Evolutionary conservation across 2,113 vertebrate species (phyloP).

Genomic region (Mormyrus iriodes): DNA sequence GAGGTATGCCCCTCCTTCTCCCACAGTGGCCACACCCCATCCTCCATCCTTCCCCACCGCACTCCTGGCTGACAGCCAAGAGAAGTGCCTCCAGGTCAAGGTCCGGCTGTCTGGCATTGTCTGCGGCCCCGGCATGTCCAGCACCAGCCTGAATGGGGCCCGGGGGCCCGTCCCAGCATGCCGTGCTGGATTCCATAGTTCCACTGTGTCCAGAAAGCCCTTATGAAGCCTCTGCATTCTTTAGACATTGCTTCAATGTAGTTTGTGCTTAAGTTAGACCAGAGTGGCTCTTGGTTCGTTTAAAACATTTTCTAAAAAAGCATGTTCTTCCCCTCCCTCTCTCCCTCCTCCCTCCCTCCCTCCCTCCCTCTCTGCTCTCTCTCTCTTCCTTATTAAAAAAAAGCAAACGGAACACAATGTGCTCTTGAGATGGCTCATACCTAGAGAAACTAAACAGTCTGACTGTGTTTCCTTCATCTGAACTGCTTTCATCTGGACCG

Average conservation of each 20-base stretch:
- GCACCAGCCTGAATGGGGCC: not conserved
- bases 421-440: constrained; percentile 86
- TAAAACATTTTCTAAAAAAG: constrained; percentile 19
- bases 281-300: not conserved
- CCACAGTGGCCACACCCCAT: constrained; percentile 15
- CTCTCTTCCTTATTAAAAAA: constrained; percentile 31
- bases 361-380: not conserved
- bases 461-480: constrained; percentile 92
- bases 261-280: not conserved
- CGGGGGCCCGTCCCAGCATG: not conserved
- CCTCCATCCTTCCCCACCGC: constrained; percentile 20
- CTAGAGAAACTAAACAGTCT: constrained; percentile 75
- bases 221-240: not conserved
- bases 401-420: constrained; percentile 72
- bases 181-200: not conserved
- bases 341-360: not conserved
- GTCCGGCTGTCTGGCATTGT: not conserved
- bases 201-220: not conserved
- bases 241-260: not conserved
- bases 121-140: not conserved
- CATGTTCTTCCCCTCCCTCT: not conserved
- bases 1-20: constrained; percentile 39
- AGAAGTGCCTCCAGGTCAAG: not conserved
- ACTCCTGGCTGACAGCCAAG: not conserved
- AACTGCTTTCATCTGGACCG: constrained; percentile 90